A percentile compares a stretch with the other conserved stretches of the same genome.
Evolutionary conservation across 2,113 vertebrate genomes (phyloP).

Genomic region (Butorides virescens): DNA sequence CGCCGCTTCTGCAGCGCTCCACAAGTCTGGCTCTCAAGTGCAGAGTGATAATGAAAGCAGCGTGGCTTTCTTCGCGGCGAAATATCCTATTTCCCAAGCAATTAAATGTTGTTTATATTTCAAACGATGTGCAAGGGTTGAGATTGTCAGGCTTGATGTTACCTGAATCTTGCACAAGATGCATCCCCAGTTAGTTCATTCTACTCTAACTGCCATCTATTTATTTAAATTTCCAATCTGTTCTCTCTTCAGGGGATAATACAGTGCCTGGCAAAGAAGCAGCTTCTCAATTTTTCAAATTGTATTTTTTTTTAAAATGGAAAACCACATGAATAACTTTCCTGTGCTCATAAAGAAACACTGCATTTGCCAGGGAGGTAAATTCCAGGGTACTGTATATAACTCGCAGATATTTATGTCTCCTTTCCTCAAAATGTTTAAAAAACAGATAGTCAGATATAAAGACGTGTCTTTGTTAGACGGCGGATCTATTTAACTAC

Average conservation of each 20-base stretch:
- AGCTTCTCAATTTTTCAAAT: slow-evolving; percentile 62
- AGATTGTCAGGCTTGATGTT: slow-evolving; percentile 66
- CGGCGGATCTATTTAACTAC: background rate
- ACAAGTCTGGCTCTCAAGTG: background rate
- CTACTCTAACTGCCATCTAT: slow-evolving; percentile 68
- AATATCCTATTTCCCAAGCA: slow-evolving; percentile 58
- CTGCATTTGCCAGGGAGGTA: background rate
- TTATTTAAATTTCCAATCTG: slow-evolving; percentile 80
- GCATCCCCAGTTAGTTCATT: slow-evolving; percentile 53
- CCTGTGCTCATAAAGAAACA: background rate
- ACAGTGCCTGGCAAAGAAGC: slow-evolving; percentile 58
- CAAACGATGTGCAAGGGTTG: slow-evolving; percentile 42
- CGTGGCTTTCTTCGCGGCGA: slow-evolving; percentile 47
- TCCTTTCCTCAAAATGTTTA: slow-evolving; percentile 27
- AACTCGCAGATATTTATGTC: background rate
- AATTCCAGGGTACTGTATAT: background rate
- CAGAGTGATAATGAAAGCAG: background rate
- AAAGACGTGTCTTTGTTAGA: background rate
- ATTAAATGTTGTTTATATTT: slow-evolving; percentile 75
- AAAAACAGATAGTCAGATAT: background rate
- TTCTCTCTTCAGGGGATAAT: slow-evolving; percentile 75
- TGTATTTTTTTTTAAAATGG: slow-evolving; percentile 51
- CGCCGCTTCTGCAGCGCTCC: background rate
- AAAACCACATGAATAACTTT: slow-evolving; percentile 52
- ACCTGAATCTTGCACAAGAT: slow-evolving; percentile 68